Conservation (phyloP, 30 jellyfish, hydroid and myxozoan species). For the Pelagia noctiluca region DNA sequence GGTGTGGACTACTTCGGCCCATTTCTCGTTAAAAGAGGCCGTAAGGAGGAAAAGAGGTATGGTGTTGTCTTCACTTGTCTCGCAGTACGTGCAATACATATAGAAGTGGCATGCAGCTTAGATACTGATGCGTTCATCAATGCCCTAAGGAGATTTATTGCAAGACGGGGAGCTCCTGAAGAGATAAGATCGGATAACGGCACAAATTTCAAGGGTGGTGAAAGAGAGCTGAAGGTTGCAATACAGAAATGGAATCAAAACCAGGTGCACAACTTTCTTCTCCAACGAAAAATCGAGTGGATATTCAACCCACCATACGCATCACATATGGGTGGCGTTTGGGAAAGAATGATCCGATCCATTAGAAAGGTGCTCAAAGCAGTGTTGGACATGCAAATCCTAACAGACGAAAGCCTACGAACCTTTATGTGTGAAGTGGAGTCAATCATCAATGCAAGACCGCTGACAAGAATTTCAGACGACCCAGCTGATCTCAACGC, state of each 20-base stretch:
- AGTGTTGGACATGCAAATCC: conserved; percentile 15
- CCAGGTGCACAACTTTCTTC: conserved; percentile 18
- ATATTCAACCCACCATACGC: conserved; percentile 67
- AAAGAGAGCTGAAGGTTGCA: conserved; percentile 31
- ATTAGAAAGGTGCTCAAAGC: conserved; percentile 41
- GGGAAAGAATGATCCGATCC: conserved; percentile 68
- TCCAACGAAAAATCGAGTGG: conserved; percentile 55
- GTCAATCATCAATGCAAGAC: conserved; percentile 57
- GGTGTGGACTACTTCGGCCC: conserved; percentile 80
- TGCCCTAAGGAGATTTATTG: conserved; percentile 47
- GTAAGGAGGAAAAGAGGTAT: conserved; percentile 45
- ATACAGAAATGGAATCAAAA: conserved; percentile 46
- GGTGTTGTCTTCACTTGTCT: conserved; percentile 70
- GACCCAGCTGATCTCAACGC: conserved; percentile 69
- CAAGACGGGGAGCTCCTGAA: conserved; percentile 63
- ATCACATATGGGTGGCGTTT: conserved; percentile 72
- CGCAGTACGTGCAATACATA: conserved; percentile 63
- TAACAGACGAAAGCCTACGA: conserved; percentile 59
- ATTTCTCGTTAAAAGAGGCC: conserved; percentile 54
- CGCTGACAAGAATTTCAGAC: conserved; percentile 60
- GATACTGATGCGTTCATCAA: conserved; percentile 66
- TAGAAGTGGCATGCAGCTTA: conserved; percentile 47
- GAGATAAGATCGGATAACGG: conserved; percentile 45
- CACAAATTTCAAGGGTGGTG: conserved; percentile 36
- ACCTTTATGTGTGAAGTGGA: conserved; percentile 72